Conservation (phyloP, 1,140 invertebrate species). For the Dendroctonus ponderosae region DNA sequence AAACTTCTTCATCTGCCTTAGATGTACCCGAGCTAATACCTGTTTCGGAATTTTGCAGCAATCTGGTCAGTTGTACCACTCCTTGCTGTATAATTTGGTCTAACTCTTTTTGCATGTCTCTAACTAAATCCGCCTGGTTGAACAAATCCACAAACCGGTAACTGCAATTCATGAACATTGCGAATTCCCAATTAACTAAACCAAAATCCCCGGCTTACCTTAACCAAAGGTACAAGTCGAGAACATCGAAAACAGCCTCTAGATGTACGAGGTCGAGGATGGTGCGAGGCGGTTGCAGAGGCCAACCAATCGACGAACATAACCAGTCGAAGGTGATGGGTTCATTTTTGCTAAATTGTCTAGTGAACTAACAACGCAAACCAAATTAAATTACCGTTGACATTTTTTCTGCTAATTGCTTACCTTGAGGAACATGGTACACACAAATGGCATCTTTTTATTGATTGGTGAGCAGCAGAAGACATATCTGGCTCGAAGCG, state of each 20-base stretch:
- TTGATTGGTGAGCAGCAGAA: slow-evolving; percentile 99
- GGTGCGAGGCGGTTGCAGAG: slow-evolving; percentile 76
- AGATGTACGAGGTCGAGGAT: slow-evolving; percentile 87
- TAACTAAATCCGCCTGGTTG: slow-evolving; percentile 72
- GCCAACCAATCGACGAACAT: slow-evolving; percentile 81
- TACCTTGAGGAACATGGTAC: slow-evolving; percentile 91
- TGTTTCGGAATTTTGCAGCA: slow-evolving; percentile 65
- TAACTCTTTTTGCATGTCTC: slow-evolving; percentile 81
- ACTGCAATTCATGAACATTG: slow-evolving; percentile 52
- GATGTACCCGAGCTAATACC: slow-evolving; percentile 48
- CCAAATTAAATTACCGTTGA: too few species aligned
- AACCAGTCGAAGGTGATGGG: slow-evolving; percentile 86
- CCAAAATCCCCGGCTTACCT: slow-evolving; percentile 60
- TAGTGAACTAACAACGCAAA: slow-evolving; percentile 68
- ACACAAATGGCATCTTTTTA: slow-evolving; percentile 88
- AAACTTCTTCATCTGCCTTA: slow-evolving; percentile 47
- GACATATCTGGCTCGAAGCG: slow-evolving; percentile 85
- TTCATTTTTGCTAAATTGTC: slow-evolving; percentile 89
- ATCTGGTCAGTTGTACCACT: slow-evolving; percentile 78
- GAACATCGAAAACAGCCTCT: slow-evolving; percentile 91
- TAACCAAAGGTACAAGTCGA: slow-evolving; percentile 96
- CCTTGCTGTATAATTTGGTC: slow-evolving; percentile 87
- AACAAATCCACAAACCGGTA: slow-evolving; percentile 92
- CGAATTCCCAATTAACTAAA: not conserved
- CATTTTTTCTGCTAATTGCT: not conserved